A percentile compares a stretch with the other conserved stretches of the same genome.
Conservation (phyloP, 1,140 invertebrate genomes). For the Dendrolimus punctatus region DNA sequence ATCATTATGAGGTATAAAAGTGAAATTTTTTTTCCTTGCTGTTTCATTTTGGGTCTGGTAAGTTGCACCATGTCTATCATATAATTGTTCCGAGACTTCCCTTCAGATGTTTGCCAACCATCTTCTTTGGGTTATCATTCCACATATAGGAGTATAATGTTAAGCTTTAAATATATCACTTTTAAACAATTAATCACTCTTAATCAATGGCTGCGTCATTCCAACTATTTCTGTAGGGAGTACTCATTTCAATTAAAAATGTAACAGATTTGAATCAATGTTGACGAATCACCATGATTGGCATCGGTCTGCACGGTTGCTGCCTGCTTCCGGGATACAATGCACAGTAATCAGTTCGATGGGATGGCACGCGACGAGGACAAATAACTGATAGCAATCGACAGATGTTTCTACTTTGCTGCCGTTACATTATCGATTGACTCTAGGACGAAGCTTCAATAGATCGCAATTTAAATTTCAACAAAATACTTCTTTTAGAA, state of each 20-base stretch:
- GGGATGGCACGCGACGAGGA: constrained; percentile 50
- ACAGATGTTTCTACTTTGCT: constrained; percentile 36
- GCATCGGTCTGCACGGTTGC: constrained; percentile 5
- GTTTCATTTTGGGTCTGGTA: too few species aligned
- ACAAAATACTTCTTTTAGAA: too few species aligned
- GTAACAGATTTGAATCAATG: constrained; percentile 55
- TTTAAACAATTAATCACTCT: constrained; percentile 27
- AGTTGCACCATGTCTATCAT: too few species aligned
- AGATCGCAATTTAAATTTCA: not conserved
- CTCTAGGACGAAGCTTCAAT: not conserved
- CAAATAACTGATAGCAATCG: constrained; percentile 57
- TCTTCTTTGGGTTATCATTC: too few species aligned
- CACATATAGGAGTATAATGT: too few species aligned
- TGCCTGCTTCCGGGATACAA: constrained; percentile 49
- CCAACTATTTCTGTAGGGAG: constrained; percentile 20
- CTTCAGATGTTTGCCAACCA: too few species aligned
- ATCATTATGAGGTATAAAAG: too few species aligned
- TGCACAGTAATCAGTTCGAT: constrained; percentile 49
- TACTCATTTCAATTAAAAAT: constrained; percentile 52
- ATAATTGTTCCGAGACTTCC: too few species aligned
- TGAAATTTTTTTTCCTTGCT: too few species aligned
- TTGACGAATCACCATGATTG: constrained; percentile 61
- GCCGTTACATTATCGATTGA: constrained; percentile 1
- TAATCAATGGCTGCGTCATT: constrained; percentile 20
- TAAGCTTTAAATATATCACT: constrained; percentile 6